Base-by-base conservation (phyloP, 92 coral and sea anemone species). In the Hydrozoanthus gracilis region DNA sequence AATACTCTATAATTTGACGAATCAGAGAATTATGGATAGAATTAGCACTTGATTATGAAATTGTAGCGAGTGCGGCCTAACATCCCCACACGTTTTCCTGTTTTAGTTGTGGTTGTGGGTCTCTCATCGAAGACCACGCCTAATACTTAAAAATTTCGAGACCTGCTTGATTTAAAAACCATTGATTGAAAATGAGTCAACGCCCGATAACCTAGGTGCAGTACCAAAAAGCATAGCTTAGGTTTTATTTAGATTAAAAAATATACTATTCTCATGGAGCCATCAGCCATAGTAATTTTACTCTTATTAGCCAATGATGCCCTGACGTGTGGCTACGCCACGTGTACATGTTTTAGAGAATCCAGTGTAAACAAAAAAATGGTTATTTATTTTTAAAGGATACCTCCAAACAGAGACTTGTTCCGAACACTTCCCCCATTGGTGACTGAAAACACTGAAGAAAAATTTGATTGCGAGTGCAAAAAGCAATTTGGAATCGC, bases 1-100 rank as follows among this genome's bases (percentile, higher is more conserved):
- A 87, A 66, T 90, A 87, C 20, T 90, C 88, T 54, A 90, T n/a
- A 11, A 87, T 75, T 14, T 88, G 93, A 54, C 84, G 71, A 20
- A 87, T 90, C 4, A 90, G 60, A 73, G 85, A 82, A 39, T 64
- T 90, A 79, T 4, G 2, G 39, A 27, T 27, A 27, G 39, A 27
- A 27, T 27, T 27, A 27, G 93, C 93, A 74, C 77, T 73, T 54
- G 60, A 48, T 27, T 44, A 11, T 48, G 93, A 56, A 11, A 90
- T 73, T 71, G 39, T 65, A n/a, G 18, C 91, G 74, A 18, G 87
- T 62, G 44, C 90, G 84, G 60, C 93, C 79, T 18, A 90, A 77
- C 77, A 87, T 87, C 67, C 93, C 93, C 55, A 90, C 82, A 4
- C 90, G 64, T 11, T 87, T 87, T 90, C 92, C 82, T 11, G 93